Evolutionary conservation across 2,113 vertebrate genomes (phyloP), one percentile per base, ranked within the genome.

Genomic region (Semnornis frantzii): DNA sequence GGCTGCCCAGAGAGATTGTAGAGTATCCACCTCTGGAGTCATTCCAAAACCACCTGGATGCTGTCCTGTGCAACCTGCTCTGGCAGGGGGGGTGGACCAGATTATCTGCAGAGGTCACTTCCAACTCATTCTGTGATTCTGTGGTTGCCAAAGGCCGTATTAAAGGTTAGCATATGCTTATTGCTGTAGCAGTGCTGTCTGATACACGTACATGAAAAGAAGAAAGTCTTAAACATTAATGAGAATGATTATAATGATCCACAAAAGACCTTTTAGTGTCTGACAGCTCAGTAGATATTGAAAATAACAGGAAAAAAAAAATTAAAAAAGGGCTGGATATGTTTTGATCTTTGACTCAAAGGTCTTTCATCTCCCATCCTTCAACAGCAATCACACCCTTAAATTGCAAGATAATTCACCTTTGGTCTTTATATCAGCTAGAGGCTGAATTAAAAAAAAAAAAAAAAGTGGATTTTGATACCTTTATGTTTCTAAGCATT

Each of bases 391-490:
- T 39, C 4, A 9, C 21, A 50, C 12, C 12, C 24, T 74, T 16
- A 70, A n/a, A 50, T 52, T 9, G 71, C 12, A 68, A 42, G 8
- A 70, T 6, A 44, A 66, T 80, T 27, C 6, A 73, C 6, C 15
- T 44, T 15, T 42, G 21, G 48, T 69, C n/a, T 77, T 71, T 39
- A 2, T 31, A 46, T 46, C 66, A 83, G 16, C 9, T 33, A 30
- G 42, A 81, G 3, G 42, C 12, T 19, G n/a, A 13, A 31, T 34
- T 69, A 52, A 52, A 24, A 52, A 52, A 52, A 52, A 52, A 10
- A 86, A 82, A 79, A 59, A 65, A 50, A 5, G 7, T 0, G 0
- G 0, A 1, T 4, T 70, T 81, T 73, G 14, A 48, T 30, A 9
- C 12, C 42, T 28, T 5, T 17, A 19, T 42, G 30, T 13, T 78